Percentiles rank a stretch among this genome's conserved stretches.
These are phyloP conservation scores for Petaurus breviceps DNA, from an alignment of 2,113 vertebrate species.

Conservation along the genomic window DNA sequence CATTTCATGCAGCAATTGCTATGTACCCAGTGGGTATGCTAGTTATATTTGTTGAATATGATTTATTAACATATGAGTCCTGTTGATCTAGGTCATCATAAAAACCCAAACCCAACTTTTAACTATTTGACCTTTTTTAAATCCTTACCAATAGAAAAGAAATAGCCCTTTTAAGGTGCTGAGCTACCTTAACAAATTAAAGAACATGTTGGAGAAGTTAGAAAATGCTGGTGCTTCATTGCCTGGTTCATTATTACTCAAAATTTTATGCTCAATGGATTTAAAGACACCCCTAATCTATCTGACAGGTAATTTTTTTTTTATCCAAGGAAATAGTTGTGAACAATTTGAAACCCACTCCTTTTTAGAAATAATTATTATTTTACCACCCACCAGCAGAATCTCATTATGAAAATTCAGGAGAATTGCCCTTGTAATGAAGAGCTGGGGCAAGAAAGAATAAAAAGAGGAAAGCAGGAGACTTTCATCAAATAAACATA, in stretches of 20 bases:
- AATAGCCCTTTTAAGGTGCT: neutral
- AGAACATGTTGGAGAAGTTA: neutral
- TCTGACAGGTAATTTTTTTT: conserved; percentile 56
- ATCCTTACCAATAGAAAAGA: neutral
- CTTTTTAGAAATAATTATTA: conserved; percentile 57
- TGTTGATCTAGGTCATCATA: neutral
- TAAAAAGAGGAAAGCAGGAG: conserved; percentile 46
- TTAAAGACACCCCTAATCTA: conserved; percentile 41
- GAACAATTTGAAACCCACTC: conserved; percentile 48
- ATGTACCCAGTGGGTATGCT: neutral
- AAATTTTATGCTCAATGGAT: conserved; percentile 23
- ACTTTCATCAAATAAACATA: conserved; percentile 13
- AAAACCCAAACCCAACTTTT: neutral
- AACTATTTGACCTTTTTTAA: neutral
- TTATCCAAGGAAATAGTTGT: conserved; percentile 14
- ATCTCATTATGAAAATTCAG: conserved; percentile 52
- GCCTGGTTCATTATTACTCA: conserved; percentile 17
- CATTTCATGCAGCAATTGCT: neutral
- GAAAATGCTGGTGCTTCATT: neutral
- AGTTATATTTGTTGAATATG: conserved; percentile 24
- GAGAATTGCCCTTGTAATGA: conserved; percentile 33
- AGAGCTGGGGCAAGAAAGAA: neutral
- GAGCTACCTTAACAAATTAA: conserved; percentile 10
- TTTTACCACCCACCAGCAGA: conserved; percentile 38
- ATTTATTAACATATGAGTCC: neutral